phyloP scores from a whole-genome alignment of 1,140 invertebrate species.

The Atta texana region DNA sequence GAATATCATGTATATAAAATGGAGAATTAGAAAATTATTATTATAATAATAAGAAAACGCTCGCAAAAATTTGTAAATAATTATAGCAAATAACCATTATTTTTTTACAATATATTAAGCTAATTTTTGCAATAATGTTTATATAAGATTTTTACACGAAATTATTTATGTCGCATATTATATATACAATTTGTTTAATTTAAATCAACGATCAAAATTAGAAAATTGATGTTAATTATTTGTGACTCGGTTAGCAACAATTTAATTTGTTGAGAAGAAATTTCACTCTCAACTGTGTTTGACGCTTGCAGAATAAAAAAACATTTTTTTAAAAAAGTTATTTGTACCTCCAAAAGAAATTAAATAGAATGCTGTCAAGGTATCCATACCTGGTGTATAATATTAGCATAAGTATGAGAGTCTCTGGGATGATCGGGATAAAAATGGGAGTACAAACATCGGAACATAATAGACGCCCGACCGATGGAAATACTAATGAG shows the following conservation, averaged over 20 bases:
- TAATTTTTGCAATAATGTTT: not conserved
- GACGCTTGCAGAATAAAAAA: not conserved
- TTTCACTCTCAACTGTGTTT: not conserved
- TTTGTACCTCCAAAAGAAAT: not conserved
- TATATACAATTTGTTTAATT: not conserved
- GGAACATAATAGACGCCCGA: conserved; percentile 79
- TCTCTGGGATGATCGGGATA: conserved; percentile 78
- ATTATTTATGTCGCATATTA: not conserved
- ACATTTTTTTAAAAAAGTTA: not conserved
- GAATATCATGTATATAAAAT: not conserved
- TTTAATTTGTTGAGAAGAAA: not conserved
- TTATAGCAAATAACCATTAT: not conserved
- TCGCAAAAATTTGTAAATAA: not conserved
- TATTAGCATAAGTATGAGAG: conserved; percentile 75
- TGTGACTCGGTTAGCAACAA: not conserved
- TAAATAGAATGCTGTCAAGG: conserved; percentile 14
- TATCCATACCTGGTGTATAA: conserved; percentile 32
- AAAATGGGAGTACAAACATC: conserved; percentile 83
- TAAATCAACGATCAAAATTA: not conserved
- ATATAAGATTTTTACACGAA: not conserved
- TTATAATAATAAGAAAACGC: not conserved
- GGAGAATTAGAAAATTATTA: not conserved
- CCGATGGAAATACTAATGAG: conserved; percentile 83
- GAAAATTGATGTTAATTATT: not conserved
- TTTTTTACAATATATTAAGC: not conserved